Conservation (phyloP, 2,888 invertebrate genomes). For the Belgica antarctica region DNA sequence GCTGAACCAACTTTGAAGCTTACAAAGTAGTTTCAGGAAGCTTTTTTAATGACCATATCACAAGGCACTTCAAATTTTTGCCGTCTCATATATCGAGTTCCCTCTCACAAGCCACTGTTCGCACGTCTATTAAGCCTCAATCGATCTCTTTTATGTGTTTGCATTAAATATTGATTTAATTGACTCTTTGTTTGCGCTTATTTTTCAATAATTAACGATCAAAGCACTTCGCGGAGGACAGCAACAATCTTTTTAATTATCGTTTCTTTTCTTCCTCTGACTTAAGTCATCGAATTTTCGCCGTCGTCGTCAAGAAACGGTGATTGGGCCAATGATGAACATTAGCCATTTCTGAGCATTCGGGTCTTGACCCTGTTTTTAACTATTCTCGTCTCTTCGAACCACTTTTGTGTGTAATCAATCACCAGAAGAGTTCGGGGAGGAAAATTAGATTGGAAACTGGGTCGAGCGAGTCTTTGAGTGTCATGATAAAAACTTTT, state of each 20-base stretch:
- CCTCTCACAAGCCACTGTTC: not conserved
- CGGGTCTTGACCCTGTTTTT: conserved; percentile 17
- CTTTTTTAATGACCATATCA: no score
- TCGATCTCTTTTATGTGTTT: not conserved
- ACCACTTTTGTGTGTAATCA: conserved; percentile 18
- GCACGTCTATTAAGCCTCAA: conserved; percentile 2
- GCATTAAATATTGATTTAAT: conserved; percentile 6
- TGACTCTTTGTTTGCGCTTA: conserved; percentile 19
- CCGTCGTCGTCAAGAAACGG: not conserved
- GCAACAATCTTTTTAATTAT: conserved; percentile 12
- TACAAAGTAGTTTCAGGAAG: no score
- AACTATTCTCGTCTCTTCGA: not conserved
- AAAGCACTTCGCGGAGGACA: conserved; percentile 5
- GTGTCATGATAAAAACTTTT: conserved; percentile 30
- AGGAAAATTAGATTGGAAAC: not conserved
- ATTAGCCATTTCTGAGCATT: conserved; percentile 33
- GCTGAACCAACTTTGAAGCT: no score
- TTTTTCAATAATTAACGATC: conserved; percentile 22
- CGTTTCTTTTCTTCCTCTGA: no score
- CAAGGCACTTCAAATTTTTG: no score
- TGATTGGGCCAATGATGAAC: conserved; percentile 33
- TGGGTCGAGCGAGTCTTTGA: conserved; percentile 35
- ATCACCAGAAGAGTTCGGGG: not conserved
- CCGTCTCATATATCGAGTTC: no score
- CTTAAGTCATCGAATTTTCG: no score